phyloP scores from a whole-genome alignment of 1,140 invertebrate species.

The Condylostylus longicornis region DNA sequence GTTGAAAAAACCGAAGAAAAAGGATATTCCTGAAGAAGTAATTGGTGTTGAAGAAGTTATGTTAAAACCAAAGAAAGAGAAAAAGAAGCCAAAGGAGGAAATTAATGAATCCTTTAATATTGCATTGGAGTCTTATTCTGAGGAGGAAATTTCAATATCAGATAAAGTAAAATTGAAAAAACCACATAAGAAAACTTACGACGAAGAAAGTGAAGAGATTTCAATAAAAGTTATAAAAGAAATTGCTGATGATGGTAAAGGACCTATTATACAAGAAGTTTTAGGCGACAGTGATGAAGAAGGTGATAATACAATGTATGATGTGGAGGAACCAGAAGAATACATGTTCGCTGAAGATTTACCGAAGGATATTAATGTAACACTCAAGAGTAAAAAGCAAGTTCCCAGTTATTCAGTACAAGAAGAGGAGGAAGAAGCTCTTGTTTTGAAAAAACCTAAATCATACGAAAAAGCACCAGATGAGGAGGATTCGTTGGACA shows the following conservation, averaged over 20 bases:
- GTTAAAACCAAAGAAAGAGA: constrained; percentile 51
- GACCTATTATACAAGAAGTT: constrained; percentile 52
- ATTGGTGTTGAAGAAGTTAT: constrained; percentile 59
- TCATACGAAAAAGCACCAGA: constrained; percentile 27
- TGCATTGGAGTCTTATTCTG: constrained; percentile 63
- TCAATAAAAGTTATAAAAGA: constrained; percentile 55
- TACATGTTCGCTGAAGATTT: constrained; percentile 34
- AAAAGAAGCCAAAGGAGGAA: constrained; percentile 62
- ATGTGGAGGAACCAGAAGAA: constrained; percentile 44
- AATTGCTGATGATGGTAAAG: constrained; percentile 46
- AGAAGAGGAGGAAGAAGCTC: constrained; percentile 40
- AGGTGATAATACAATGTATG: constrained; percentile 44
- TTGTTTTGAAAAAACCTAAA: constrained; percentile 35
- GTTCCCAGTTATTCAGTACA: constrained; percentile 23
- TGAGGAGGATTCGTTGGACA: constrained; percentile 31
- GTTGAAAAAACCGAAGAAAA: constrained; percentile 48
- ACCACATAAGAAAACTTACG: constrained; percentile 50
- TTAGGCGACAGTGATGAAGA: constrained; percentile 42
- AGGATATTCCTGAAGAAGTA: constrained; percentile 50
- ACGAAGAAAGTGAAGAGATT: constrained; percentile 54
- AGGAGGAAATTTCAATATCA: constrained; percentile 72
- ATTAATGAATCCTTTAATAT: constrained; percentile 77
- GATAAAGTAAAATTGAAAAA: constrained; percentile 63
- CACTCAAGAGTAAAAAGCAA: constrained; percentile 36
- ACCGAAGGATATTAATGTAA: constrained; percentile 36